Evolutionary conservation across 2,888 invertebrate genomes (phyloP).

Genomic region (Hemicrepidius hirtus): DNA sequence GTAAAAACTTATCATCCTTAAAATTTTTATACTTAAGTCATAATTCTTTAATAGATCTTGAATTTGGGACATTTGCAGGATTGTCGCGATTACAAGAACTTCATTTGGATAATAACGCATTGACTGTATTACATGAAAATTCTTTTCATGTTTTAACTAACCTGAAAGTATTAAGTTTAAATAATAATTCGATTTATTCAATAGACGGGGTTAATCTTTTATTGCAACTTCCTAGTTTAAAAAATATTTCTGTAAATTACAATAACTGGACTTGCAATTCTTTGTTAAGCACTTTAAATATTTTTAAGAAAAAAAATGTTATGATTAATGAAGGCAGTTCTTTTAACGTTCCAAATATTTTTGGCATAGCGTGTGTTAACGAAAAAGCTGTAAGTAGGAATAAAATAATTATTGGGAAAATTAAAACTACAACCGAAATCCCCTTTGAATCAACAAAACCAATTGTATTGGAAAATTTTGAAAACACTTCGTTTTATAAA

Average conservation of each 20-base stretch:
- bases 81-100: neutral
- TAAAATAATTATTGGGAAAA: neutral
- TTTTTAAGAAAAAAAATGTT: neutral
- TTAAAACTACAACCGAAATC: neutral
- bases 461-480: neutral
- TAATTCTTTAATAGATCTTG: constrained; percentile 19
- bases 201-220: constrained; percentile 30
- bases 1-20: constrained; percentile 11
- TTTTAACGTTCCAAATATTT: constrained; percentile 19
- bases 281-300: neutral
- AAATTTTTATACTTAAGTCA: constrained; percentile 12
- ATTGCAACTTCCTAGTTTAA: neutral
- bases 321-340: neutral
- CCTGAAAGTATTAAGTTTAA: constrained; percentile 26
- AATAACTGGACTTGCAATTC: constrained; percentile 27
- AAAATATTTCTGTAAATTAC: constrained; percentile 5
- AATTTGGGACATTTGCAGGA: constrained; percentile 39
- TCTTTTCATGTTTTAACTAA: constrained; percentile 44
- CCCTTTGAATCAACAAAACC: neutral
- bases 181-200: constrained; percentile 24
- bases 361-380: constrained; percentile 20
- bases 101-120: constrained; percentile 36
- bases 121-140: constrained; percentile 31
- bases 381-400: neutral
- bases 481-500: constrained; percentile 23